Conservation (phyloP, 2,113 vertebrate genomes). For the Myotis yumanensis region DNA sequence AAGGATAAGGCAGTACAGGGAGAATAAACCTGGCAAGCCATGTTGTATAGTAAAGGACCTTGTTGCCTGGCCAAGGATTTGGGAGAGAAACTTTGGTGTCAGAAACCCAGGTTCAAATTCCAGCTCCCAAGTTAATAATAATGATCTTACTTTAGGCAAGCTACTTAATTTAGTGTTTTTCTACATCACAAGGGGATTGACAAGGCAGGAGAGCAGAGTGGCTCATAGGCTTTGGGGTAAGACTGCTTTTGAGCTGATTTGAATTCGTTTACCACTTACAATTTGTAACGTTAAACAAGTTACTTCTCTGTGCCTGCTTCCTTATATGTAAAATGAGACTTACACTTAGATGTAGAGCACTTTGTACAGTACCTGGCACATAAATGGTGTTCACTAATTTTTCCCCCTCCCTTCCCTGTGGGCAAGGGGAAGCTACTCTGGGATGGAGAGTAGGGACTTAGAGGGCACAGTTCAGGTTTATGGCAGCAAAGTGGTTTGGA, state of each 20-base stretch:
- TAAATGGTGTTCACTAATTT: background rate
- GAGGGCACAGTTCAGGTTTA: background rate
- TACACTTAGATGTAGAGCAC: background rate
- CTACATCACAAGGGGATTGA: background rate
- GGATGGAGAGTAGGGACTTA: background rate
- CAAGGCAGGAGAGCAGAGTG: background rate
- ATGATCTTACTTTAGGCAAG: background rate
- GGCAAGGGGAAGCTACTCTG: background rate
- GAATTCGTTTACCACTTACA: background rate
- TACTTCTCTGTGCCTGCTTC: background rate
- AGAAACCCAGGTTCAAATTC: background rate
- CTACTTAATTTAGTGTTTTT: background rate
- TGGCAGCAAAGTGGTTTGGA: background rate
- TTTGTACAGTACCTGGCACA: no score
- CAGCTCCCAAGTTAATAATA: background rate
- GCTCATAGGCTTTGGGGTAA: background rate
- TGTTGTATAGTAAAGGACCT: rapidly evolving
- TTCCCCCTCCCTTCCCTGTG: background rate
- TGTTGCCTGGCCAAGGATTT: background rate
- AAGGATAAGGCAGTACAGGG: rapidly evolving
- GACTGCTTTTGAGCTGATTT: background rate
- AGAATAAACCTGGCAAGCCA: background rate
- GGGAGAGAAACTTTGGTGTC: background rate
- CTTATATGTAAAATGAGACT: background rate
- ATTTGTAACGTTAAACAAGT: background rate